Base-by-base conservation (phyloP, 1,140 invertebrate species). In the Leptinotarsa texana region DNA sequence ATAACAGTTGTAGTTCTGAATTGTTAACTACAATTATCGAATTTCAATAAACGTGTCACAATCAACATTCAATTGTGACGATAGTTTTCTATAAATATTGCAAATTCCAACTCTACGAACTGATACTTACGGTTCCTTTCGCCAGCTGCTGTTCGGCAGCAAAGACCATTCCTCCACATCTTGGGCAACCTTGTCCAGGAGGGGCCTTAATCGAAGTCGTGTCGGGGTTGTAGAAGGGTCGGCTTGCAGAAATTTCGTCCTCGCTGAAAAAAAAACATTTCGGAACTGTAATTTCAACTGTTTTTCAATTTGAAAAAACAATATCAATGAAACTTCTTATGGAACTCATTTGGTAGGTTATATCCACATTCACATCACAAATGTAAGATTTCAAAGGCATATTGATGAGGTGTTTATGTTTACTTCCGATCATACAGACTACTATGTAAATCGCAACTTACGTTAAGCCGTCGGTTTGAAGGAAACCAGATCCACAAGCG, bases 61-160 rank as follows among this genome's bases (percentile, higher is more conserved):
- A 6, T 27, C 27, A 27, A 27, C 27, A 27, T 33, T 33, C 6
- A 42, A 42, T 11, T 42, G 8, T 42, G 8, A 8, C 6, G 6
- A 42, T 42, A 42, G 3, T 42, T 42, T 11, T 42, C 8, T 11
- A 42, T 42, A 42, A 42, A 42, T 0, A 1, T 33, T 33, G 33
- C 8, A 11, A 33, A 42, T 11, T 42, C 3, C 33, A 5, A 42
- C 33, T 42, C 33, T 42, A 42, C 11, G 8, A 42, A 42, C 8
- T 42, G 57, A 75, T 33, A 89, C 90, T 87, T 86, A 92, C 92
- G 77, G 92, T 94, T 87, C 95, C 95, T 84, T 96, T 96, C 80
- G 95, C 95, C 61, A 97, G 88, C 87, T 96, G 95, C 87, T 96
- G 95, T 86, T 98, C 96, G 78, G 96, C 96, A 63, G 95, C 94